A percentile compares a stretch with the other conserved stretches of the same genome.
Conservation (phyloP, 1,140 invertebrate genomes). For the Drosophila teissieri region DNA sequence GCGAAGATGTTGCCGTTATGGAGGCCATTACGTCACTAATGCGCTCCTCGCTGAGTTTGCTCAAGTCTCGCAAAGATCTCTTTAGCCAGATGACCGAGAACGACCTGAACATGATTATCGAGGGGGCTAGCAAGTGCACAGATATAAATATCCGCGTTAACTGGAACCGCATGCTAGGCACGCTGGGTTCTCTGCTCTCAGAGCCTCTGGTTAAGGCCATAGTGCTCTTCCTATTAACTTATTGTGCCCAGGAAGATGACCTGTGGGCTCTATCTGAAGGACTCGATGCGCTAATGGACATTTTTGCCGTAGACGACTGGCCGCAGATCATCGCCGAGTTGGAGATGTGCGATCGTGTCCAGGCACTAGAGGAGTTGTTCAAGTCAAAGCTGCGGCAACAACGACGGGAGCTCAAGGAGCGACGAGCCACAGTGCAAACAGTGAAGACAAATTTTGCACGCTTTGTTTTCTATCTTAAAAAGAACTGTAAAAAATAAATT, state of each 20-base stretch:
- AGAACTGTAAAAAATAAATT: conserved; percentile 56
- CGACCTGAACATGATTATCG: conserved; percentile 86
- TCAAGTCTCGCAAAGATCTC: conserved; percentile 63
- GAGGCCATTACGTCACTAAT: conserved; percentile 73
- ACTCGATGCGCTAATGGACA: conserved; percentile 90
- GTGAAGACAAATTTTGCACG: conserved; percentile 89
- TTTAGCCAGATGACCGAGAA: conserved; percentile 81
- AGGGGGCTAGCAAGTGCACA: conserved; percentile 86
- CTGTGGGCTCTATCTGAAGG: conserved; percentile 90
- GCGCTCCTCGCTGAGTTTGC: conserved; percentile 64
- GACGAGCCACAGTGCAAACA: conserved; percentile 88
- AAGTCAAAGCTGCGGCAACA: conserved; percentile 89
- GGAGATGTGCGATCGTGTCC: conserved; percentile 87
- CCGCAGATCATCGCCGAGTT: conserved; percentile 88
- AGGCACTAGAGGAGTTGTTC: conserved; percentile 86
- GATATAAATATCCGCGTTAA: conserved; percentile 88
- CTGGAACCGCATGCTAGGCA: conserved; percentile 89
- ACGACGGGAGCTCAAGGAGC: conserved; percentile 87
- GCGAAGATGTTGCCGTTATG: conserved; percentile 48
- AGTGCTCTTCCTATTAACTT: conserved; percentile 52
- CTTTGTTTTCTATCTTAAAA: conserved; percentile 89
- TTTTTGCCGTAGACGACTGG: conserved; percentile 91
- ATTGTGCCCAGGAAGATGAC: conserved; percentile 79
- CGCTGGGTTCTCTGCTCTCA: conserved; percentile 84
- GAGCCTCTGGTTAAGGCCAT: conserved; percentile 79